These are phyloP conservation scores for Chionomys nivalis DNA, from an alignment of 2,113 vertebrate genomes.

Conservation along the genomic window DNA sequence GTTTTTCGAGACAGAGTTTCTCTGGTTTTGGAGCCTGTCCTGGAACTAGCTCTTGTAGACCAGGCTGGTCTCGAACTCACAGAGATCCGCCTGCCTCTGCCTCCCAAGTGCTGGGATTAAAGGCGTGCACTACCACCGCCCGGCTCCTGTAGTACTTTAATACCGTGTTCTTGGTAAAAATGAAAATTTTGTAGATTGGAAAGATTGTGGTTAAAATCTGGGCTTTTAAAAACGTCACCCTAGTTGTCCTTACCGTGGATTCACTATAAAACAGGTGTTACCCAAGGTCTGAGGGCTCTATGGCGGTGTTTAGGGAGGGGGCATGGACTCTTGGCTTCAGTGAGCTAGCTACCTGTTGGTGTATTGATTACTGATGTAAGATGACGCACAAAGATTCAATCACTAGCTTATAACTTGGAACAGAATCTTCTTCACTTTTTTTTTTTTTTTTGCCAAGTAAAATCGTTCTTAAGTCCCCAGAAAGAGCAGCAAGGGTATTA, in stretches of 20 bases:
- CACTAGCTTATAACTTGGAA: not conserved
- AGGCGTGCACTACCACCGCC: too few species aligned
- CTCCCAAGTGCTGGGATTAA: too few species aligned
- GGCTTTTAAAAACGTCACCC: not conserved
- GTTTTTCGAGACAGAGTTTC: not conserved
- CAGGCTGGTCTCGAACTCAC: not conserved
- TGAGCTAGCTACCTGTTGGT: not conserved
- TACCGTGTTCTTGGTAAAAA: not conserved
- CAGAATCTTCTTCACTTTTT: not conserved
- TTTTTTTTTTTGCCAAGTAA: not conserved
- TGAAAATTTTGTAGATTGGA: not conserved
- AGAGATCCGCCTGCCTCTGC: not conserved
- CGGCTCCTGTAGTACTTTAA: not conserved
- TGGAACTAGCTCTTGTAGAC: not conserved
- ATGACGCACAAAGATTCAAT: not conserved
- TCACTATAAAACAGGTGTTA: not conserved
- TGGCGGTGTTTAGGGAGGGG: not conserved
- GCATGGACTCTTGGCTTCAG: not conserved
- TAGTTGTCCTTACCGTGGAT: not conserved
- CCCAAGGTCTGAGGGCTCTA: not conserved
- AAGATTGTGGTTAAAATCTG: not conserved
- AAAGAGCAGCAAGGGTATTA: not conserved
- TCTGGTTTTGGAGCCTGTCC: too few species aligned
- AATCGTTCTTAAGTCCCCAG: not conserved
- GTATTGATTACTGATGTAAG: not conserved